Evolutionary conservation across 2,797 vertebrate species (phyloP).

Genomic region (Silurus lanzhouensis): DNA sequence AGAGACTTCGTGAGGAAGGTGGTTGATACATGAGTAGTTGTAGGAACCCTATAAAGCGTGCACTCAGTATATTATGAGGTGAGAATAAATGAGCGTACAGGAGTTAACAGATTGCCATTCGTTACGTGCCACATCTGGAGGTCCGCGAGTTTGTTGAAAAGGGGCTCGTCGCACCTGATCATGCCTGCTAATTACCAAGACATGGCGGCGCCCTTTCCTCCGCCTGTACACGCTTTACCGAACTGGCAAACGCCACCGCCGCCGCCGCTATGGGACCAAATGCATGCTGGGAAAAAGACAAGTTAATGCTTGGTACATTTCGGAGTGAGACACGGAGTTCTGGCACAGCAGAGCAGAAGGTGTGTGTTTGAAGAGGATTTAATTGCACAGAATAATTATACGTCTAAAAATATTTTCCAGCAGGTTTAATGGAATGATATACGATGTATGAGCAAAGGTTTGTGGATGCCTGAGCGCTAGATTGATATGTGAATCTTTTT

Average conservation of each 20-base stretch:
- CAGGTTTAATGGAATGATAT: too few species aligned
- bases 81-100: neutral
- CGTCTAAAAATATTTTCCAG: neutral
- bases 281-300: slow-evolving; percentile 10
- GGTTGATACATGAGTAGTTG: neutral
- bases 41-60: too few species aligned
- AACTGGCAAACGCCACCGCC: neutral
- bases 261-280: neutral
- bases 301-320: neutral
- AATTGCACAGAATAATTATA: neutral
- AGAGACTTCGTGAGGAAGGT: neutral
- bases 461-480: too few species aligned
- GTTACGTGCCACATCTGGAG: neutral
- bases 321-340: neutral
- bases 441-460: too few species aligned
- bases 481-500: too few species aligned
- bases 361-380: neutral
- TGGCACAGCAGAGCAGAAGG: neutral
- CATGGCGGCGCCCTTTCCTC: slow-evolving; percentile 32
- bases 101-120: neutral
- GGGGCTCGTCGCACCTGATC: slow-evolving; percentile 4
- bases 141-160: neutral
- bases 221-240: slow-evolving; percentile 10
- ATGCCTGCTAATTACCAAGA: slow-evolving; percentile 46
- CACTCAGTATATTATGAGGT: neutral